Percentiles rank a stretch among this genome's conserved stretches.
Evolutionary conservation across 2,113 vertebrate species (phyloP).

Genomic region (Bombycilla garrulus): DNA sequence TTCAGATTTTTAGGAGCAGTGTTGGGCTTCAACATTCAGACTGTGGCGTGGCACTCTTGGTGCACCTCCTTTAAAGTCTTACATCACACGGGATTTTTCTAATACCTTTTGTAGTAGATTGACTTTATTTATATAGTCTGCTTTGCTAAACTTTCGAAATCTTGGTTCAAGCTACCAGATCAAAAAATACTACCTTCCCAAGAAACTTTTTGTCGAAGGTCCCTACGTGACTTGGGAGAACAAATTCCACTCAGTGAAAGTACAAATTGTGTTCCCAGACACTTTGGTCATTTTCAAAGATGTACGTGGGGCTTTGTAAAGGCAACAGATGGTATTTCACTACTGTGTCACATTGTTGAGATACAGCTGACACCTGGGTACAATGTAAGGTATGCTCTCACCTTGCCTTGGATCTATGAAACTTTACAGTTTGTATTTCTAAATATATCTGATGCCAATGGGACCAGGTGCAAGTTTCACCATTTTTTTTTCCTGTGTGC

Average conservation of each 20-base stretch:
- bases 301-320: not conserved
- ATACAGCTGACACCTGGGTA: not conserved
- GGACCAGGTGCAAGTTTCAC: not conserved
- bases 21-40: not conserved
- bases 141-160: not conserved
- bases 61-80: not conserved
- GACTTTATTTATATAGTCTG: not conserved
- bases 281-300: not conserved
- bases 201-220: not conserved
- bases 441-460: not conserved
- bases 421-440: not conserved
- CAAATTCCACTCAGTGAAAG: not conserved
- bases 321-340: not conserved
- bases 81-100: not conserved
- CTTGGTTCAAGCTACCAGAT: not conserved
- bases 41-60: not conserved
- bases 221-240: not conserved
- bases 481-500: not conserved
- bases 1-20: not conserved
- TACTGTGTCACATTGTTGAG: not conserved
- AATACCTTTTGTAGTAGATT: not conserved
- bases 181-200: not conserved
- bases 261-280: not conserved
- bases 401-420: not conserved
- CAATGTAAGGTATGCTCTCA: not conserved